A percentile compares a stretch with the other conserved stretches of the same genome.
Evolutionary conservation across 2,797 vertebrate genomes (phyloP).

Genomic region (Urophycis tenuis): DNA sequence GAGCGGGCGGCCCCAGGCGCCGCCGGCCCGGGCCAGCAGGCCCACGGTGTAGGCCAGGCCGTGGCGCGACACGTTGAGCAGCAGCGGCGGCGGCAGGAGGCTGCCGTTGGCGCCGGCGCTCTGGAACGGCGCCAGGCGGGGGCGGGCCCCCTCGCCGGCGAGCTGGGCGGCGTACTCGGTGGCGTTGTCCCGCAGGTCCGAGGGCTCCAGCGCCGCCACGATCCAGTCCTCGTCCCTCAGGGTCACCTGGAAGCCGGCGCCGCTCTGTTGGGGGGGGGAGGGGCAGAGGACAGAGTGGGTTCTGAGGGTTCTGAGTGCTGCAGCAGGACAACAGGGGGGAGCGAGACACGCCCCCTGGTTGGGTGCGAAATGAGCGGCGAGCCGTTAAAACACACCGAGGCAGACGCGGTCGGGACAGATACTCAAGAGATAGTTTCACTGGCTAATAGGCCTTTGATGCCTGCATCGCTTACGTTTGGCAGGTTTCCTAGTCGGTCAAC

Average conservation of each 20-base stretch:
- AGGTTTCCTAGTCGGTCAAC: not conserved
- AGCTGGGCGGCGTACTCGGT: constrained; percentile 82
- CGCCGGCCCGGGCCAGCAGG: constrained; percentile 74
- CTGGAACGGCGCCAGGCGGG: constrained; percentile 78
- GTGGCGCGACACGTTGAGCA: constrained; percentile 82
- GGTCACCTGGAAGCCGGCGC: constrained; percentile 70
- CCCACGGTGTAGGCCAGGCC: constrained; percentile 86
- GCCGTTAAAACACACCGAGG: too few relatives aligned
- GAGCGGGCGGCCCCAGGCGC: constrained; percentile 72
- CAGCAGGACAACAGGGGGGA: too few relatives aligned
- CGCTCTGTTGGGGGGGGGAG: constrained; percentile 57
- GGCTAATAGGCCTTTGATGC: not conserved
- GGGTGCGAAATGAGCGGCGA: not conserved
- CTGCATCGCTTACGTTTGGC: not conserved
- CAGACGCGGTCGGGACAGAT: too few relatives aligned
- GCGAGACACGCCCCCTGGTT: too few relatives aligned
- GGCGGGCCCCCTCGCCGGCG: constrained; percentile 81
- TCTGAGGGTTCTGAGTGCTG: too few relatives aligned
- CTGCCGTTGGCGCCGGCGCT: constrained; percentile 52
- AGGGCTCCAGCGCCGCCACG: constrained; percentile 71
- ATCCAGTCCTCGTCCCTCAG: constrained; percentile 75
- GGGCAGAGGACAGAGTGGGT: not conserved
- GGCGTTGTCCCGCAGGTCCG: constrained; percentile 73
- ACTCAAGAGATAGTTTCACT: too few relatives aligned
- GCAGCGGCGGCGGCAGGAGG: constrained; percentile 62